Conservation (phyloP, 2,888 invertebrate species). For the Leucozona laternaria region DNA sequence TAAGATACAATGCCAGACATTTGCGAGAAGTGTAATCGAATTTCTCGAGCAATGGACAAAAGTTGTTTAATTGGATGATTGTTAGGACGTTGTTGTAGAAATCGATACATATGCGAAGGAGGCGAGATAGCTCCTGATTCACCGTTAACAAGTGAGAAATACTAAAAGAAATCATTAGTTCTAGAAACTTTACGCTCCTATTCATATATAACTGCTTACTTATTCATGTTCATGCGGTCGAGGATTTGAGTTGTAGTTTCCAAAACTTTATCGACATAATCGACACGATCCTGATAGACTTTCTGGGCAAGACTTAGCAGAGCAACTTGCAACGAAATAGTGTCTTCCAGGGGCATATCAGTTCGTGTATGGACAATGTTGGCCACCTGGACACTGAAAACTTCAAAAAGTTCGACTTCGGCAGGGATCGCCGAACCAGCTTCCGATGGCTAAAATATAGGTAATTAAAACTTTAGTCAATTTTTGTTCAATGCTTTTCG, state of each 20-base stretch:
- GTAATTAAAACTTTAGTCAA: neutral
- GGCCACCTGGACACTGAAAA: slow-evolving; percentile 98
- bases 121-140: slow-evolving; percentile 95
- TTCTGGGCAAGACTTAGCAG: slow-evolving; percentile 97
- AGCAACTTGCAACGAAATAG: slow-evolving; percentile 97
- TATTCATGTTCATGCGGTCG: slow-evolving; percentile 92
- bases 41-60: slow-evolving; percentile 92
- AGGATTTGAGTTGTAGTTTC: slow-evolving; percentile 96
- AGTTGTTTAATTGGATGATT: slow-evolving; percentile 94
- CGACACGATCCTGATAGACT: slow-evolving; percentile 97
- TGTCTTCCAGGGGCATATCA: slow-evolving; percentile 98
- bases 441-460: slow-evolving; percentile 82
- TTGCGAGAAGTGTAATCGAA: slow-evolving; percentile 95
- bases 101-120: slow-evolving; percentile 97
- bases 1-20: slow-evolving; percentile 93
- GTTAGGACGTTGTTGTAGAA: slow-evolving; percentile 96
- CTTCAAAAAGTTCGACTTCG: slow-evolving; percentile 97
- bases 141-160: slow-evolving; percentile 86
- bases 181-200: neutral
- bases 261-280: slow-evolving; percentile 97
- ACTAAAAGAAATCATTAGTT: slow-evolving; percentile 72
- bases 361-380: slow-evolving; percentile 97
- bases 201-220: slow-evolving; percentile 84
- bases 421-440: slow-evolving; percentile 88
- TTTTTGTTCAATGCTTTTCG: neutral